Base-by-base conservation (phyloP, 2,888 invertebrate species). In the Fragum sueziense region DNA sequence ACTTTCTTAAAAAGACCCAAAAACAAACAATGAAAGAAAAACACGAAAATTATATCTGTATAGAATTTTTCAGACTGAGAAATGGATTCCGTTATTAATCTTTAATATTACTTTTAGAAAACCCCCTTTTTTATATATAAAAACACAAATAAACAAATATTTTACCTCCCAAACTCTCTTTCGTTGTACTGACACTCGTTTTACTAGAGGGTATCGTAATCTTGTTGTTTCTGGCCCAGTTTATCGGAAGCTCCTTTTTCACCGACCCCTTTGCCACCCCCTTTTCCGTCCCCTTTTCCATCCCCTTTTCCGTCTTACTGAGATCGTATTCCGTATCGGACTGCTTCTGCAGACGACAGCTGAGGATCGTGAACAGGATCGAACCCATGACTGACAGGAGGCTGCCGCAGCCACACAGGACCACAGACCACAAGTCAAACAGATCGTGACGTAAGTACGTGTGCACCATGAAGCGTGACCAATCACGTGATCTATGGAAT, bases 371-470 rank as follows among this genome's bases (percentile, higher is more conserved):
- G 37, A 82, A 62, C 9, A 76, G 25, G 41, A 82, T n/a, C 3
- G 76, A 65, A 0, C 73, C 54, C 3, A 76, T 14, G n/a, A 79
- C 62, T 27, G 78, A 67, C n/a, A 82, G 17, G 22, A 82, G 20
- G 76, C 82, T 78, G 11, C 72, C 76, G 4, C 69, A 67, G 20
- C 70, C 82, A 71, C 76, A 79, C n/a, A 79, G 17, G 20, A 82
- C 75, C 0, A 71, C 76, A 1, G 82, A 82, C 59, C 76, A 82
- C 59, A 76, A 76, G 54, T 79, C 79, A 52, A 76, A 78, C 47
- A 79, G 61, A 34, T 82, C 76, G 29, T 82, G 78, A 2, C 31
- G 41, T 17, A 29, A 27, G 41, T 75, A 61, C 27, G 59, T 57
- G 25, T 61, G 59, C 34, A 47, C 65, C 25, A 41, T 27, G 34